These are phyloP conservation scores for Caloenas nicobarica DNA, from an alignment of 2,113 vertebrate genomes.

Conservation along the genomic window DNA sequence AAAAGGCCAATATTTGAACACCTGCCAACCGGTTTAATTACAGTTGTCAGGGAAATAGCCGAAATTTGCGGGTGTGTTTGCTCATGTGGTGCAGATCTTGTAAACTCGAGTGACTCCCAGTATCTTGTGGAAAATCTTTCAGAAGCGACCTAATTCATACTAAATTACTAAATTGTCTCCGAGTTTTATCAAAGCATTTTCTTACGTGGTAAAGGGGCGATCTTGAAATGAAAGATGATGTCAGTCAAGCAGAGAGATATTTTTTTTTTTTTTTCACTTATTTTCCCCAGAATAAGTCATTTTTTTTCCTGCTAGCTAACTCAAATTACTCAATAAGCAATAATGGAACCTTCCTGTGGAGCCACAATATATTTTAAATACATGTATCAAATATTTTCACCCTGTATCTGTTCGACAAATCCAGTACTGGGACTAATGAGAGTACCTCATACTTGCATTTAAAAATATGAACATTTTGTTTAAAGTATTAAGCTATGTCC, in stretches of 20 bases:
- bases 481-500: background rate
- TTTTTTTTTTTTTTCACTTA: background rate
- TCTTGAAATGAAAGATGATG: background rate
- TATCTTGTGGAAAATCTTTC: background rate
- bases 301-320: background rate
- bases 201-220: accelerated
- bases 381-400: background rate
- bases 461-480: background rate
- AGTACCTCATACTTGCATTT: background rate
- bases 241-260: background rate
- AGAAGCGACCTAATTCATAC: background rate
- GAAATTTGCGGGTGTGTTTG: background rate
- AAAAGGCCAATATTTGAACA: background rate
- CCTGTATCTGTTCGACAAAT: background rate
- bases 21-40: slow-evolving; percentile 23
- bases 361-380: background rate
- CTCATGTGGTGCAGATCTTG: background rate
- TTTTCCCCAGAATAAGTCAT: background rate
- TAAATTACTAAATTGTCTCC: background rate
- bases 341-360: background rate
- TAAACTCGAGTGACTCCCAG: background rate
- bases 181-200: background rate
- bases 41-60: slow-evolving; percentile 48
- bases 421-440: background rate
- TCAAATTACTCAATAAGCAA: background rate